These are phyloP conservation scores for Caenorhabditis sinica DNA, from an alignment of 2,888 invertebrate species.

Conservation along the genomic window DNA sequence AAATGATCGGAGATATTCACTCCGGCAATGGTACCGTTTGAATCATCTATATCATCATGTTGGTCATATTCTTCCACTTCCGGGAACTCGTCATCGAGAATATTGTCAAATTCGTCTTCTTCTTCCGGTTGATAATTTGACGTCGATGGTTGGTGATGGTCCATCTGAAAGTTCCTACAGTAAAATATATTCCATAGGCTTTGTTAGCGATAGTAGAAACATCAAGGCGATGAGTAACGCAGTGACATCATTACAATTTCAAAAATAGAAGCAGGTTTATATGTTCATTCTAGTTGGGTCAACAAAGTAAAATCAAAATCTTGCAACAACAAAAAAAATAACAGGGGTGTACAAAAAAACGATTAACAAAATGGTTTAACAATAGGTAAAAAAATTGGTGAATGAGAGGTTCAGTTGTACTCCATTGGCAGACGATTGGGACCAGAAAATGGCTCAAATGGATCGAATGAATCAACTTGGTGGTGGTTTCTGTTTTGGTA, in stretches of 20 bases:
- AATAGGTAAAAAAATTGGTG: conserved; percentile 18
- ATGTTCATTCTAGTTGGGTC: background rate
- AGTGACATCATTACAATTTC: background rate
- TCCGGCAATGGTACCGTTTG: conserved; percentile 29
- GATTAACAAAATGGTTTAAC: conserved; percentile 31
- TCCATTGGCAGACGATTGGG: conserved; percentile 67
- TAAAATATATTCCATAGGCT: too few relatives aligned
- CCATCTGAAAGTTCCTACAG: too few relatives aligned
- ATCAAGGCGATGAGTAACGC: conserved; percentile 2
- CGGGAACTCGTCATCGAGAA: background rate
- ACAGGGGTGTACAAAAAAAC: conserved; percentile 47
- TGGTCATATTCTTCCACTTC: conserved; percentile 8
- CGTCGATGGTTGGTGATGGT: conserved; percentile 37
- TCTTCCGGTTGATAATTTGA: conserved; percentile 25
- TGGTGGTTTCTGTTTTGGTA: conserved; percentile 24
- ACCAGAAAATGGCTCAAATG: conserved; percentile 76
- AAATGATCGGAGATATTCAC: conserved; percentile 43
- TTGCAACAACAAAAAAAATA: conserved; percentile 30
- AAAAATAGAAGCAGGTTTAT: background rate
- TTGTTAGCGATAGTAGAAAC: background rate
- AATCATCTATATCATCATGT: conserved; percentile 42
- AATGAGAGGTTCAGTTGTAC: conserved; percentile 45
- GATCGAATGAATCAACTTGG: conserved; percentile 66
- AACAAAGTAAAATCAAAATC: conserved; percentile 10
- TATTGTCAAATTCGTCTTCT: conserved; percentile 20